Evolutionary conservation across 2,797 vertebrate species (phyloP).

Genomic region (Lithobates pipiens): DNA sequence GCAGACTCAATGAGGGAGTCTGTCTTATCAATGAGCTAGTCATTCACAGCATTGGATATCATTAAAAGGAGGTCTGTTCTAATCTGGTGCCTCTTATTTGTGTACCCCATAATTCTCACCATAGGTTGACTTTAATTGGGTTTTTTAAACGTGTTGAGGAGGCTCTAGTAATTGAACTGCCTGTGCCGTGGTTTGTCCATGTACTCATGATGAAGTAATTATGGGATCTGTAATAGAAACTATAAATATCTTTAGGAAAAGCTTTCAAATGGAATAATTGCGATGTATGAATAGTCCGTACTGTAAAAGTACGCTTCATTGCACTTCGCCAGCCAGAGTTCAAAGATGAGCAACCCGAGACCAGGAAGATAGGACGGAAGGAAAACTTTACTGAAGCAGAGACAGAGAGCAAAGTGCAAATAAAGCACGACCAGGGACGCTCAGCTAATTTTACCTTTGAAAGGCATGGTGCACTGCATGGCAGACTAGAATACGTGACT

Average conservation of each 20-base stretch:
- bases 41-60: too few species aligned
- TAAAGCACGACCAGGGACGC: neutral
- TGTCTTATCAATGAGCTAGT: too few species aligned
- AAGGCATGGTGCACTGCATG: neutral
- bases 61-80: too few species aligned
- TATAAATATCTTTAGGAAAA: conserved; percentile 33
- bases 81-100: too few species aligned
- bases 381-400: neutral
- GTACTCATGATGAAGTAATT: conserved; percentile 17
- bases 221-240: neutral
- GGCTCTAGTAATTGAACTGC: neutral
- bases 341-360: neutral
- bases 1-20: too few species aligned
- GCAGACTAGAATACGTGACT: neutral
- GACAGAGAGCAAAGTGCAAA: neutral
- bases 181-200: neutral
- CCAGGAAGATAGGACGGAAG: neutral
- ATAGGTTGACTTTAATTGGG: neutral
- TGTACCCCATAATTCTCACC: too few species aligned
- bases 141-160: neutral
- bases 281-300: neutral
- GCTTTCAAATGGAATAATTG: conserved; percentile 38
- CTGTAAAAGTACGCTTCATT: conserved; percentile 4
- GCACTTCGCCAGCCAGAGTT: neutral
- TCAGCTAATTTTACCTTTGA: neutral